Conservation (phyloP, 1,140 invertebrate species). For the Melanaphis sacchari region DNA sequence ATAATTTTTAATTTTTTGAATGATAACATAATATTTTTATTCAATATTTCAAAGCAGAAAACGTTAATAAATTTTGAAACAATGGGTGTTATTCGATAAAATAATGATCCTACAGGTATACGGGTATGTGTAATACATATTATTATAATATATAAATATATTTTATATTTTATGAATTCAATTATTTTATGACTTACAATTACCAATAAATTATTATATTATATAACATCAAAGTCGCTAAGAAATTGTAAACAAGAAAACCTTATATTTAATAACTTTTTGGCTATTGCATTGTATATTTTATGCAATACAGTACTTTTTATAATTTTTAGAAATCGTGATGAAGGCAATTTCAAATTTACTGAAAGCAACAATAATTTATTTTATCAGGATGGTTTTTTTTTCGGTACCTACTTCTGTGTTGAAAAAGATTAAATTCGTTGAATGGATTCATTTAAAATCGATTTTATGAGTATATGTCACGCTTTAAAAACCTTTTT, state of each 20-base stretch:
- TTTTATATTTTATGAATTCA: too few species aligned
- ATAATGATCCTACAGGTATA: neutral
- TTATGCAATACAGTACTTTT: neutral
- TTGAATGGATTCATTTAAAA: neutral
- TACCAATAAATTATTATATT: neutral
- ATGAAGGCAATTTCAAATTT: neutral
- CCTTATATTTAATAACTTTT: neutral
- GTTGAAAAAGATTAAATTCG: neutral
- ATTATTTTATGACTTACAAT: neutral
- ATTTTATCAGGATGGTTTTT: neutral
- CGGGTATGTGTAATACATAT: too few species aligned
- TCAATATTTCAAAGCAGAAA: too few species aligned
- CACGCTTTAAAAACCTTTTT: neutral
- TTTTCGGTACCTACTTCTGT: neutral
- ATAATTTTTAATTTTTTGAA: too few species aligned
- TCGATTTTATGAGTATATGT: conserved; percentile 2
- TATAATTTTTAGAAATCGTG: neutral
- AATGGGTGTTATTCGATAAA: too few species aligned
- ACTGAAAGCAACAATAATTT: neutral
- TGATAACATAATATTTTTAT: too few species aligned
- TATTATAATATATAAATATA: too few species aligned
- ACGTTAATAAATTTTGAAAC: too few species aligned
- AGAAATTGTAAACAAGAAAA: neutral
- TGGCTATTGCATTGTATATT: neutral
- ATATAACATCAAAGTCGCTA: neutral